Conservation (phyloP, 2,113 vertebrate species). For the Neoarius graeffei region DNA sequence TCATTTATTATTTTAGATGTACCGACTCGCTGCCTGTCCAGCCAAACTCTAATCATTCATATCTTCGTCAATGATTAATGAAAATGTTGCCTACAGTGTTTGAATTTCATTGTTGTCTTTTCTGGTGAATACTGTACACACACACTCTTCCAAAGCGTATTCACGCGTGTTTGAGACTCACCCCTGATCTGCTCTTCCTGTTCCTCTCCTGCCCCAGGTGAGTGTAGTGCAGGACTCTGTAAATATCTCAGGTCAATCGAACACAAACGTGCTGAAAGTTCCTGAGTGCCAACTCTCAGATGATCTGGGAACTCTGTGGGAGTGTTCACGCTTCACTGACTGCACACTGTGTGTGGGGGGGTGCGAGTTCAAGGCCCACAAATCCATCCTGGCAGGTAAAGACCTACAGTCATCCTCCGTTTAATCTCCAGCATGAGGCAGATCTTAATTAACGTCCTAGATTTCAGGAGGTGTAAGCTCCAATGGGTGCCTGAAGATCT, state of each 20-base stretch:
- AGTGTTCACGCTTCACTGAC: slow-evolving; percentile 96
- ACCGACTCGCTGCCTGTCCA: background rate
- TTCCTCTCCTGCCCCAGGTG: slow-evolving; percentile 73
- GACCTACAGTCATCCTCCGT: background rate
- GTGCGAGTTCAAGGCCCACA: slow-evolving; percentile 97
- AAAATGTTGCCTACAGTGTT: background rate
- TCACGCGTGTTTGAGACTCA: background rate
- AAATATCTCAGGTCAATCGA: slow-evolving; percentile 97
- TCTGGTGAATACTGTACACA: background rate
- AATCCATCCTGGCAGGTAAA: slow-evolving; percentile 95
- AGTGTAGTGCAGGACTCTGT: slow-evolving; percentile 98
- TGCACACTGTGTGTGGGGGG: slow-evolving; percentile 95
- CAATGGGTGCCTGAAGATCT: background rate
- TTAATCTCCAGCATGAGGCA: background rate
- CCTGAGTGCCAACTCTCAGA: slow-evolving; percentile 94
- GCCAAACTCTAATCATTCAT: background rate
- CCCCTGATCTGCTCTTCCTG: slow-evolving; percentile 5
- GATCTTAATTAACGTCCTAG: background rate
- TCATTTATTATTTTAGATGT: background rate
- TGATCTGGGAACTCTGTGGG: slow-evolving; percentile 94
- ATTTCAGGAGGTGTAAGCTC: background rate
- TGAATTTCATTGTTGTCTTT: too few relatives aligned
- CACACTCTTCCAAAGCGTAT: background rate
- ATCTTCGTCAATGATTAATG: background rate
- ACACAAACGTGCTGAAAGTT: slow-evolving; percentile 98